phyloP scores from a whole-genome alignment of 2,113 vertebrate genomes.

The Elephantulus edwardii region DNA sequence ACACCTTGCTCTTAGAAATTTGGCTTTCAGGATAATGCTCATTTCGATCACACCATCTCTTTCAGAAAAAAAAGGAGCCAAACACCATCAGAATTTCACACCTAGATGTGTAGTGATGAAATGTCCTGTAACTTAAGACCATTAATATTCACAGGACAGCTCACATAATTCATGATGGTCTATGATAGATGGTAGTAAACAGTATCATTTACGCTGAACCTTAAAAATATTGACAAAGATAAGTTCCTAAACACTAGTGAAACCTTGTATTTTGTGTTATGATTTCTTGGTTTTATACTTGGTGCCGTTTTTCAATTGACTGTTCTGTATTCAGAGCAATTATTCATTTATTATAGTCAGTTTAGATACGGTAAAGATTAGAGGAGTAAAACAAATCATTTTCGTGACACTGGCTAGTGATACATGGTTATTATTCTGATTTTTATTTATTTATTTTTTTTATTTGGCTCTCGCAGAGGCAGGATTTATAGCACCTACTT shows the following conservation, averaged over 20 bases:
- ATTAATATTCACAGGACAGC: constrained; percentile 87
- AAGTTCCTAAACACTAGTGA: constrained; percentile 88
- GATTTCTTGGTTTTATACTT: constrained; percentile 89
- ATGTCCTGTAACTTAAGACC: constrained; percentile 80
- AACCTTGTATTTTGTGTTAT: constrained; percentile 89
- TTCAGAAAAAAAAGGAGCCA: constrained; percentile 73
- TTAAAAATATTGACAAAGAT: constrained; percentile 89
- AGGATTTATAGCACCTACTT: constrained; percentile 86
- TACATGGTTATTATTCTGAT: constrained; percentile 86
- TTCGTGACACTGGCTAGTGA: constrained; percentile 87
- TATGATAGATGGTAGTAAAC: constrained; percentile 86
- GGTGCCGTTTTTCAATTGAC: constrained; percentile 89
- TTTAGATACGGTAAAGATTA: constrained; percentile 90
- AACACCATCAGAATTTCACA: constrained; percentile 82
- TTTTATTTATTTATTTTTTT: constrained; percentile 77
- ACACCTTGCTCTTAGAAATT: constrained; percentile 65
- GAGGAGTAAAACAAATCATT: constrained; percentile 90
- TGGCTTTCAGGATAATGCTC: constrained; percentile 72
- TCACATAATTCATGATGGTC: constrained; percentile 87
- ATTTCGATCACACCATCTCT: constrained; percentile 71
- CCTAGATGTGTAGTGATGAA: constrained; percentile 84
- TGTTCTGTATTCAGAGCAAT: constrained; percentile 84
- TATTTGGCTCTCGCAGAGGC: constrained; percentile 76
- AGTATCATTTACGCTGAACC: constrained; percentile 87
- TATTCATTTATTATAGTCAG: constrained; percentile 92